Conservation (phyloP, 2,113 vertebrate genomes). For the Megaceryle torquata region DNA sequence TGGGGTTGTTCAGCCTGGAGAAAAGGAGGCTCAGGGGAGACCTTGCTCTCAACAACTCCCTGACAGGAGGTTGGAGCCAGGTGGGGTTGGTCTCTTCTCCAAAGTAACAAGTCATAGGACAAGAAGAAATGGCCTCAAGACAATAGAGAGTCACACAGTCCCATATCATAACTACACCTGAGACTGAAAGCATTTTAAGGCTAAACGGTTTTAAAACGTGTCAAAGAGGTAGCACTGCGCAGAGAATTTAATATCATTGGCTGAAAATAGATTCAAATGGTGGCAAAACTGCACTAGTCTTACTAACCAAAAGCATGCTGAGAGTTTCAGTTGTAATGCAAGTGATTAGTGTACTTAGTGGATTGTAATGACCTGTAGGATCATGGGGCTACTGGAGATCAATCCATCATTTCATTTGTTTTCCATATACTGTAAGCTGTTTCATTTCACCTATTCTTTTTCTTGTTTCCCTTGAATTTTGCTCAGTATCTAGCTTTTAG, state of each 20-base stretch:
- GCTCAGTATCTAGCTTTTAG: not conserved
- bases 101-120: not conserved
- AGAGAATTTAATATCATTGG: not conserved
- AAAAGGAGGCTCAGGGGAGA: not conserved
- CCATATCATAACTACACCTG: not conserved
- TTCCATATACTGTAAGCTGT: not conserved
- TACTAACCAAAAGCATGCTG: not conserved
- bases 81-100: not conserved
- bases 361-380: not conserved
- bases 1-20: not conserved
- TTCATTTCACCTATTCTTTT: not conserved
- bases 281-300: not conserved
- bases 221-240: not conserved
- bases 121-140: not conserved
- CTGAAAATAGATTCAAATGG: not conserved
- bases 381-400: not conserved
- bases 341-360: not conserved
- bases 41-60: not conserved
- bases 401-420: not conserved
- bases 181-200: not conserved
- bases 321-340: not conserved
- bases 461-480: not conserved
- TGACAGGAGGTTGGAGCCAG: too few relatives aligned
- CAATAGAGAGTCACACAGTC: not conserved
- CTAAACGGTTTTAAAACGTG: not conserved